Evolutionary conservation across 2,113 vertebrate species (phyloP).

Genomic region (Sinosuthora webbiana): DNA sequence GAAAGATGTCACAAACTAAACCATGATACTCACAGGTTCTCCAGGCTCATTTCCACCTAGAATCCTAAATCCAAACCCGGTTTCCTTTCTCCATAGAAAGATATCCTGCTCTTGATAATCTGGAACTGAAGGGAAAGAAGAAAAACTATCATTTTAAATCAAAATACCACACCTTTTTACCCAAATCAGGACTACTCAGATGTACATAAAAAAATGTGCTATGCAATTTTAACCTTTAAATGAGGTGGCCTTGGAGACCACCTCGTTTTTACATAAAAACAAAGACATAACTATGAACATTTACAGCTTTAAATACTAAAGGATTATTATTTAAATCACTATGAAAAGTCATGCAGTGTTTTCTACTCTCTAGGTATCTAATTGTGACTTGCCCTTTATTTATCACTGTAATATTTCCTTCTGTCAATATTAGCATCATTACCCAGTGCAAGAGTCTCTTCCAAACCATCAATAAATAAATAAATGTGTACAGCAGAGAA

Average conservation of each 20-base stretch:
- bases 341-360: background rate
- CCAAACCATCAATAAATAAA: conserved; percentile 49
- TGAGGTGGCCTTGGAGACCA: background rate
- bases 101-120: conserved; percentile 99
- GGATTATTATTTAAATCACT: background rate
- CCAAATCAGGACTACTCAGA: background rate
- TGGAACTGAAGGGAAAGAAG: conserved; percentile 84
- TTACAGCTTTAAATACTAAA: background rate
- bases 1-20: background rate
- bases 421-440: conserved; percentile 9
- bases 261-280: background rate
- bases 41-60: conserved; percentile 98
- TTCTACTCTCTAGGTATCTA: background rate
- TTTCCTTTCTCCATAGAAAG: conserved; percentile 99
- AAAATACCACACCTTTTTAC: background rate
- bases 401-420: background rate
- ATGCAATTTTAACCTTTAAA: background rate
- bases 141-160: background rate
- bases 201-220: background rate
- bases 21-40: conserved; percentile 87
- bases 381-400: background rate
- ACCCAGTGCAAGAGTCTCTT: conserved; percentile 17
- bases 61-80: conserved; percentile 98
- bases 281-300: background rate
- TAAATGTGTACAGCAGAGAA: conserved; percentile 17